Evolutionary conservation across 2,797 vertebrate species (phyloP), one percentile per base, ranked within the genome.

Genomic region (Syndactyla subalaris): DNA sequence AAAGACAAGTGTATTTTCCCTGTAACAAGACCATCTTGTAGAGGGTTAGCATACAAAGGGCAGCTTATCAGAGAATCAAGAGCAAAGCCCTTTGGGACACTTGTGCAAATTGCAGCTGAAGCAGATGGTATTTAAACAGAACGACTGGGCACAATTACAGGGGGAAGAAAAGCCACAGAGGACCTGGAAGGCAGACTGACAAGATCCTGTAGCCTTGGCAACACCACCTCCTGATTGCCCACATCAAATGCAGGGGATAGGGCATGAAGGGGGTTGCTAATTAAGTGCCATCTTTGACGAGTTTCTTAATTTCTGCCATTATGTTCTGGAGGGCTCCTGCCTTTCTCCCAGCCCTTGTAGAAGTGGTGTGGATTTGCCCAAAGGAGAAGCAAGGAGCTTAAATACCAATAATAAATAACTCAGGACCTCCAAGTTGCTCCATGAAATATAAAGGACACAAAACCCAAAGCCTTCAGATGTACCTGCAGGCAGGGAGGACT

Each of bases 111-210:
- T 96, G 84, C 93, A 96, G 79, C 58, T 78, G 81, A 92, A 89
- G 78, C 75, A 95, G 92, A 93, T 96, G 95, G 84, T 92, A 93
- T 96, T 97, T 97, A 93, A 93, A 96, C 73, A 93, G 88, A 95
- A 81, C 6, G 43, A 83, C 75, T 78, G 58, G 75, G 86, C 65
- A 92, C 73, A 88, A 87, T 84, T 91, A 79, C 13, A 12, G 45
- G 45, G 38, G 34, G 38, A 80, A 81, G 61, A 93, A 77, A 95
- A 94, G 75, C 46, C 92, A 66, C 96, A 94, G 94, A 94, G 86
- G 96, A 92, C 62, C 39, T 84, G 63, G 39, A 80, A 88, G 38
- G 72, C 86, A 94, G 81, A 81, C 65, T 78, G 89, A 91, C 84
- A 95, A 34, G 48, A 24, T 73, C 68, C 51, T 0, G 81, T 96